A percentile compares a stretch with the other conserved stretches of the same genome.
phyloP scores from a whole-genome alignment of 2,797 vertebrate species.

The Pristis pectinata region DNA sequence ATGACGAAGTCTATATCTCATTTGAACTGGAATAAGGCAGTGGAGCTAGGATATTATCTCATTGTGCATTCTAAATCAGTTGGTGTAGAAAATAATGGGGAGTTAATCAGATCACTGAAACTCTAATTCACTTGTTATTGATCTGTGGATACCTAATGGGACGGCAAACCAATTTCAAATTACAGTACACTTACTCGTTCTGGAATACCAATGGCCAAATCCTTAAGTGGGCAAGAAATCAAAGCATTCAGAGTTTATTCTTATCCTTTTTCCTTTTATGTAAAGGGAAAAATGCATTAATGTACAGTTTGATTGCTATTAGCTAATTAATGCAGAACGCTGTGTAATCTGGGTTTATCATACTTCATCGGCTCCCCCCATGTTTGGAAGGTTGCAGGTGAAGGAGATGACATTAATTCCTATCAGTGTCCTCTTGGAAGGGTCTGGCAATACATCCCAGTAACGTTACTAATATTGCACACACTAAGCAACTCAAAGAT shows the following conservation, averaged over 20 bases:
- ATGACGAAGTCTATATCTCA: constrained; percentile 68
- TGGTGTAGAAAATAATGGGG: constrained; percentile 85
- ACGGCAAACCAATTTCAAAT: constrained; percentile 78
- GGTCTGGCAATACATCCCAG: constrained; percentile 6
- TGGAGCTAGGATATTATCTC: constrained; percentile 78
- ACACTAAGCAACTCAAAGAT: constrained; percentile 40
- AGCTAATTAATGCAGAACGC: constrained; percentile 72
- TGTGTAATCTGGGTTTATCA: constrained; percentile 55
- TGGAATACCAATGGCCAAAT: constrained; percentile 73
- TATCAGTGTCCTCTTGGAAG: constrained; percentile 13
- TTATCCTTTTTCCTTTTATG: constrained; percentile 44
- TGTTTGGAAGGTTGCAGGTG: not conserved
- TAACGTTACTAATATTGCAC: constrained; percentile 34
- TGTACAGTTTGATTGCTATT: constrained; percentile 61
- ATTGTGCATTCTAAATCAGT: constrained; percentile 81
- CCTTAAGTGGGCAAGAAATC: constrained; percentile 49
- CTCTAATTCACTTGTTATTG: constrained; percentile 94
- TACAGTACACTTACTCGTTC: constrained; percentile 76
- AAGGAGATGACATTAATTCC: constrained; percentile 37
- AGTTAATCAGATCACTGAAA: constrained; percentile 95
- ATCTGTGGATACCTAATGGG: constrained; percentile 86
- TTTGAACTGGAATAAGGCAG: constrained; percentile 72
- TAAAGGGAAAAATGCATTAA: constrained; percentile 46
- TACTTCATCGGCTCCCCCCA: constrained; percentile 20
- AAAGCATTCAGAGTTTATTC: constrained; percentile 43